Percentiles rank a stretch among this genome's conserved stretches.
These are phyloP conservation scores for Spodoptera picta DNA, from an alignment of 2,888 invertebrate species.

Conservation along the genomic window DNA sequence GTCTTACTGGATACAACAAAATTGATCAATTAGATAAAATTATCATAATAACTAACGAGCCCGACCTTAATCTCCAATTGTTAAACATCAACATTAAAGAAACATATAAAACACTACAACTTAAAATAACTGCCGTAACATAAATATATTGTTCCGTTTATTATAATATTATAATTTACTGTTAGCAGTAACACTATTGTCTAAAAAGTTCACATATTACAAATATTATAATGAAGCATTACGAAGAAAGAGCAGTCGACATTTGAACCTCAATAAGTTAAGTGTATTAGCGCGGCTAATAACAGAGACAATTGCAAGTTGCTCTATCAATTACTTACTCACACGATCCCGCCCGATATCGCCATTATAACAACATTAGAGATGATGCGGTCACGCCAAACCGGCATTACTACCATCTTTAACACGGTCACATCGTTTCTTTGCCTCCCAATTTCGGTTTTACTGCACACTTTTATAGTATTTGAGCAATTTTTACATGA, in stretches of 20 bases:
- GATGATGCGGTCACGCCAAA: slow-evolving; percentile 83
- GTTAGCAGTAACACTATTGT: slow-evolving; percentile 39
- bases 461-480: slow-evolving; percentile 73
- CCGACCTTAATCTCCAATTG: slow-evolving; percentile 13
- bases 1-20: slow-evolving; percentile 8
- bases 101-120: not conserved
- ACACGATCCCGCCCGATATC: slow-evolving; percentile 76
- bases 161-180: slow-evolving; percentile 38
- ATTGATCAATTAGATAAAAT: slow-evolving; percentile 1
- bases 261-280: slow-evolving; percentile 58
- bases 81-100: slow-evolving; percentile 6
- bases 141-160: slow-evolving; percentile 19
- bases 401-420: slow-evolving; percentile 80
- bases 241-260: slow-evolving; percentile 48
- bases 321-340: slow-evolving; percentile 86
- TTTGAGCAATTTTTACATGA: slow-evolving; percentile 71
- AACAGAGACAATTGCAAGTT: slow-evolving; percentile 74
- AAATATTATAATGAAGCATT: slow-evolving; percentile 48
- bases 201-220: slow-evolving; percentile 45
- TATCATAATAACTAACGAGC: slow-evolving; percentile 6
- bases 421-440: slow-evolving; percentile 87
- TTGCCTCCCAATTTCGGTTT: slow-evolving; percentile 81
- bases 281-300: slow-evolving; percentile 75
- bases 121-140: slow-evolving; percentile 7
- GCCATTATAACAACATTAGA: slow-evolving; percentile 86